These are phyloP conservation scores for Cristatella mucedo DNA, from an alignment of 2,888 invertebrate genomes.

Conservation along the genomic window DNA sequence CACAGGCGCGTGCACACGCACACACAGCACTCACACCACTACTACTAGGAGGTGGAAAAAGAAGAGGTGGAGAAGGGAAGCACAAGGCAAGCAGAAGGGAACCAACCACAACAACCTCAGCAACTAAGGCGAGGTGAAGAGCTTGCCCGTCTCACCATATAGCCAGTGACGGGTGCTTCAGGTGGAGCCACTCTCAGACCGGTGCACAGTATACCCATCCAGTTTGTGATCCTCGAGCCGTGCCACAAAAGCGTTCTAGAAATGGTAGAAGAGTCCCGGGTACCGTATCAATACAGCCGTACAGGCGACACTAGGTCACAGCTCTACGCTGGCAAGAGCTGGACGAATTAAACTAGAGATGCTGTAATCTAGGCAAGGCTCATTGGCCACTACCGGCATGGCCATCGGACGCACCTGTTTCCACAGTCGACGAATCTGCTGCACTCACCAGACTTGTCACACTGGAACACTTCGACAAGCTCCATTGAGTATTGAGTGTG, in stretches of 20 bases:
- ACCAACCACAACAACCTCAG: not conserved
- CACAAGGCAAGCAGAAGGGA: not conserved
- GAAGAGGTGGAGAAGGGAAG: no score
- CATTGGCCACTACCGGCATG: no score
- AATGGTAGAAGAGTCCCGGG: no score
- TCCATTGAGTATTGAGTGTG: conserved; percentile 40
- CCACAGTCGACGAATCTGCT: conserved; percentile 33
- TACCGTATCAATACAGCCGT: no score
- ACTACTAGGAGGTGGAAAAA: no score
- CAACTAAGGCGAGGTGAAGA: not conserved
- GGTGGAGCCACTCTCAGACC: conserved; percentile 43
- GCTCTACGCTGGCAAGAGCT: no score
- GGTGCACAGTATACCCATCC: conserved; percentile 41
- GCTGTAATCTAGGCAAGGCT: no score
- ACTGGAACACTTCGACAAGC: conserved; percentile 36
- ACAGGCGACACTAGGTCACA: no score
- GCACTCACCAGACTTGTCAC: conserved; percentile 32
- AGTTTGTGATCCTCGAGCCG: conserved; percentile 42
- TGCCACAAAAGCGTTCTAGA: conserved; percentile 42
- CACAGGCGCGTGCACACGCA: no score
- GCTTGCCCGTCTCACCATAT: conserved; percentile 33
- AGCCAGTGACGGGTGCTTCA: conserved; percentile 43
- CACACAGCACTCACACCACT: no score
- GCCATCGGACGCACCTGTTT: conserved; percentile 29
- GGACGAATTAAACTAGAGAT: no score